phyloP scores from a whole-genome alignment of 2,888 invertebrate species.

The Diplolepis rosae region DNA sequence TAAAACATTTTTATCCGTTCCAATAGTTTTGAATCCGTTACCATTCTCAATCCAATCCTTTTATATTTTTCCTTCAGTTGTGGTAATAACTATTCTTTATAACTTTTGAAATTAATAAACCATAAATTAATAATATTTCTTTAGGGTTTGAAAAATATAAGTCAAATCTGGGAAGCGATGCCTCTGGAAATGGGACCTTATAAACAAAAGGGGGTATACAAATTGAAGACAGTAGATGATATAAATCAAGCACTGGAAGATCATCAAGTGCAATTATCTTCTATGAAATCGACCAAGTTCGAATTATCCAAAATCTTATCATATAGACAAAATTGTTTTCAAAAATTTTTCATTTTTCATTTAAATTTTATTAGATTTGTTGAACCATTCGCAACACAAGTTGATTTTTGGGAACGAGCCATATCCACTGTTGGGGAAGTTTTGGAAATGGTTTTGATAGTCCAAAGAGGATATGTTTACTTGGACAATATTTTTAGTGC shows the following conservation, averaged over 20 bases:
- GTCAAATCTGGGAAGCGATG: slow-evolving; percentile 82
- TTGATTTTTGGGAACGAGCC: slow-evolving; percentile 90
- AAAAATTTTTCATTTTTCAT: not conserved
- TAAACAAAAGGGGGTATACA: slow-evolving; percentile 79
- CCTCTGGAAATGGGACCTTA: slow-evolving; percentile 84
- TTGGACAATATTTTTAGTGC: slow-evolving; percentile 91
- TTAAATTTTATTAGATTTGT: slow-evolving; percentile 78
- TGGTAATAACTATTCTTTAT: no score
- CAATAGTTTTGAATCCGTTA: no score
- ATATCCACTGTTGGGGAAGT: slow-evolving; percentile 88
- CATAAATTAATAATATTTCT: not conserved
- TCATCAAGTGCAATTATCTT: slow-evolving; percentile 87
- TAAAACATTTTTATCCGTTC: no score
- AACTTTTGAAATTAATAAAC: no score
- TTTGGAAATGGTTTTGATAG: slow-evolving; percentile 85
- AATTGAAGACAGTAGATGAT: slow-evolving; percentile 85
- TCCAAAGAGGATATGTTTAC: slow-evolving; percentile 90
- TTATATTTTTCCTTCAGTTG: no score
- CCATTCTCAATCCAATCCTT: no score
- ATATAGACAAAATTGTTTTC: not conserved
- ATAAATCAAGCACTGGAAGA: slow-evolving; percentile 88
- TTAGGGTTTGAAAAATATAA: slow-evolving; percentile 82
- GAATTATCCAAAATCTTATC: not conserved
- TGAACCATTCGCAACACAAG: slow-evolving; percentile 88
- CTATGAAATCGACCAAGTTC: slow-evolving; percentile 88